These are phyloP conservation scores for Poicephalus gulielmi DNA, from an alignment of 2,113 vertebrate species.

Conservation along the genomic window DNA sequence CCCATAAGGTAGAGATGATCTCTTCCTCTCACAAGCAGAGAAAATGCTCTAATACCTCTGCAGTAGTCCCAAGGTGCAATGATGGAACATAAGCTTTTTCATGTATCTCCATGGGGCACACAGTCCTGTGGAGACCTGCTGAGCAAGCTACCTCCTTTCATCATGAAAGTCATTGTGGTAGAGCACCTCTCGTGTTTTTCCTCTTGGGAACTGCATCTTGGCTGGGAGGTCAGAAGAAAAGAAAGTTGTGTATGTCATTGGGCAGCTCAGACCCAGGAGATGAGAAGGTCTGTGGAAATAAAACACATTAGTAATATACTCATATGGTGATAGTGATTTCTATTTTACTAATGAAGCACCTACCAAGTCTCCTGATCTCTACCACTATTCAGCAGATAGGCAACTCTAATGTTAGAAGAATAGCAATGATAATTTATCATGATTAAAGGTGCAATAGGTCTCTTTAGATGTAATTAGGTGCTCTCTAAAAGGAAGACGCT, in stretches of 20 bases:
- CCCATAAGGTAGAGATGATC: not conserved
- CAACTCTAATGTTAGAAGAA: not conserved
- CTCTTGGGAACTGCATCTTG: not conserved
- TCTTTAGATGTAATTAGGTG: constrained; percentile 14
- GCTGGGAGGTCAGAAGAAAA: not conserved
- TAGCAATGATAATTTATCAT: not conserved
- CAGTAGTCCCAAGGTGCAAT: not conserved
- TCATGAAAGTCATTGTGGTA: not conserved
- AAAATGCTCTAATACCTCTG: not conserved
- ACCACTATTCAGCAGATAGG: not conserved
- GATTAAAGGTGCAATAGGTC: not conserved
- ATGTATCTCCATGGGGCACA: not conserved
- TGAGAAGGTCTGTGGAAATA: not conserved
- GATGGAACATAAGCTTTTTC: not conserved
- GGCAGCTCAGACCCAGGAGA: not conserved
- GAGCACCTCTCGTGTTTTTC: not conserved
- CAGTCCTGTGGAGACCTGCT: not conserved
- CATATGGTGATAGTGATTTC: not conserved
- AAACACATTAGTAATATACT: not conserved
- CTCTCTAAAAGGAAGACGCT: not conserved
- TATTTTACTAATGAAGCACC: not conserved
- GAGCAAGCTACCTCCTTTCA: not conserved
- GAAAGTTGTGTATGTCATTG: not conserved
- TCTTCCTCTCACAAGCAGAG: not conserved
- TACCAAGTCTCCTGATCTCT: not conserved